These are phyloP conservation scores for Poecile atricapillus DNA, from an alignment of 2,113 vertebrate genomes.

Conservation along the genomic window DNA sequence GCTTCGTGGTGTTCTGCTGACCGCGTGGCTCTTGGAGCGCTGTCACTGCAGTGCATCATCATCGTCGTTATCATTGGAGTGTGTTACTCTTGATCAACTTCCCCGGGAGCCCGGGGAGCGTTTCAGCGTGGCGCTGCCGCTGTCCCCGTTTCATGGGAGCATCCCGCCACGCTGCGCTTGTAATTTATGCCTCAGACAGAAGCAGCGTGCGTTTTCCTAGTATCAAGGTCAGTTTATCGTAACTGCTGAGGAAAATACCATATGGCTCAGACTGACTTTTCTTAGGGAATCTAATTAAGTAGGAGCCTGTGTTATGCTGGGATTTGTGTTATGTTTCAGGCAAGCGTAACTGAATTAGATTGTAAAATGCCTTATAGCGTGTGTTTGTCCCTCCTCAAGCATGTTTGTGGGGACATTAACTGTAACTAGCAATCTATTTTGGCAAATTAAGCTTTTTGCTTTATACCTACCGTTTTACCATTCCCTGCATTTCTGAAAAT, in stretches of 20 bases:
- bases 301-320: not conserved
- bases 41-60: not conserved
- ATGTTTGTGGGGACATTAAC: not conserved
- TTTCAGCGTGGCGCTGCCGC: not conserved
- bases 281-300: not conserved
- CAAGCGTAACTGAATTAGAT: not conserved
- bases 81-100: not conserved
- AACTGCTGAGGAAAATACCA: constrained; percentile 39
- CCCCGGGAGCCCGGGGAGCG: not conserved
- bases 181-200: not conserved
- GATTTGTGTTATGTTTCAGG: not conserved
- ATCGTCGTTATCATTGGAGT: not conserved
- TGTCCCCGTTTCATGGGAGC: not conserved
- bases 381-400: not conserved
- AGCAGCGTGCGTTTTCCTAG: not conserved
- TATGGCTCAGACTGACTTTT: constrained; percentile 37
- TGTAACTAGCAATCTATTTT: not conserved
- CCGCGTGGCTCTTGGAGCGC: not conserved
- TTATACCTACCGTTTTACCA: not conserved
- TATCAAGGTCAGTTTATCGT: constrained; percentile 59
- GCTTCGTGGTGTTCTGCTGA: not conserved
- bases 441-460: not conserved
- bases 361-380: not conserved
- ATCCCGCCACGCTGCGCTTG: not conserved
- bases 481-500: not conserved